phyloP scores from a whole-genome alignment of 2,888 invertebrate species.

The Argyra leucocephala region DNA sequence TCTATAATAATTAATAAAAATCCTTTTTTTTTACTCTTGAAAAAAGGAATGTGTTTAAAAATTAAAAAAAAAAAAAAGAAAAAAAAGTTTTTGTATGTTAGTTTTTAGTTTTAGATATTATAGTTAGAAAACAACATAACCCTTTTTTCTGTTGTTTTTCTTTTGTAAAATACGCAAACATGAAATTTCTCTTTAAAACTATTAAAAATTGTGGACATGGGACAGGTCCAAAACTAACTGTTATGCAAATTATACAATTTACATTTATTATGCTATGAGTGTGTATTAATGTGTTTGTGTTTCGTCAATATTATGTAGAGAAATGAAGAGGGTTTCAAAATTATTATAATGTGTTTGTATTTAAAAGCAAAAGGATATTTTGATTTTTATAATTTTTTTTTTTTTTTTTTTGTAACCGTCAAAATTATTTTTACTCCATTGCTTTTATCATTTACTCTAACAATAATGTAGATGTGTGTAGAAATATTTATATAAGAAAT shows the following conservation, averaged over 20 bases:
- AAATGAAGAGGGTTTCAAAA: constrained; percentile 16
- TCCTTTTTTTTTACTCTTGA: background rate
- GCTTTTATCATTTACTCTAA: background rate
- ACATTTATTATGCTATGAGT: background rate
- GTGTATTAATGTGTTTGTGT: too few relatives aligned
- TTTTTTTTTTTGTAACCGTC: constrained; percentile 7
- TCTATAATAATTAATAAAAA: constrained; percentile 3
- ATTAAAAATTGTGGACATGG: constrained; percentile 16
- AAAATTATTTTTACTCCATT: background rate
- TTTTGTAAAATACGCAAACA: background rate
- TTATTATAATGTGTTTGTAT: background rate
- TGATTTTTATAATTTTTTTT: background rate
- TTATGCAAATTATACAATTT: background rate
- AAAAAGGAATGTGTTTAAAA: too few relatives aligned
- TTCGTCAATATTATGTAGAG: background rate
- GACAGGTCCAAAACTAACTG: constrained; percentile 16
- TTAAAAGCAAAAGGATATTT: background rate
- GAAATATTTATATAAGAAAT: too few relatives aligned
- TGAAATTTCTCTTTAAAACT: constrained; percentile 6
- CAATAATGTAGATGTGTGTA: too few relatives aligned
- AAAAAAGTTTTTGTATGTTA: background rate
- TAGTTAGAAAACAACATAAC: background rate
- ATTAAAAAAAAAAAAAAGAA: background rate
- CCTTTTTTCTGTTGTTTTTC: background rate
- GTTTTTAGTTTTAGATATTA: background rate